Conservation (phyloP, 2,113 vertebrate genomes). For the Rhinopithecus roxellana region DNA sequence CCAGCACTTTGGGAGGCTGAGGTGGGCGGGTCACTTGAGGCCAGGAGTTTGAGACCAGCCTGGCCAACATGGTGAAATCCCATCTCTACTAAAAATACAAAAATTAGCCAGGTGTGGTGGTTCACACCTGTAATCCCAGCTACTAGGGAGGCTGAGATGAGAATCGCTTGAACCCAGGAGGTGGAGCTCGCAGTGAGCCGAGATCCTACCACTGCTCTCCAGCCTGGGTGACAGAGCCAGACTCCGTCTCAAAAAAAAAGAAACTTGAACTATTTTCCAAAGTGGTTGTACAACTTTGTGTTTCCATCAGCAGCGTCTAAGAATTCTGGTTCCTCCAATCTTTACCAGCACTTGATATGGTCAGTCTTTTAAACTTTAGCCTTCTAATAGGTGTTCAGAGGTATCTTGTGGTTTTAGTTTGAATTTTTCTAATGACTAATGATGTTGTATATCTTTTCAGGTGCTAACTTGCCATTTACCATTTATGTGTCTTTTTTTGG, state of each 20-base stretch:
- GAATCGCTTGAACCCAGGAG: too few species aligned
- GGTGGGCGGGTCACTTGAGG: too few species aligned
- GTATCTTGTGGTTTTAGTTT: background rate
- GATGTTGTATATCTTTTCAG: background rate
- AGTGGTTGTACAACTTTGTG: background rate
- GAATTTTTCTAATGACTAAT: background rate
- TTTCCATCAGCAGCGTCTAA: accelerated
- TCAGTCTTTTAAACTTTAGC: background rate
- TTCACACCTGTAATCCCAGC: too few species aligned
- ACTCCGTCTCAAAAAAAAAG: background rate
- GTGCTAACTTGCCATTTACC: background rate
- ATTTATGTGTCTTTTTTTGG: background rate
- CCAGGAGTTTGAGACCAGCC: too few species aligned
- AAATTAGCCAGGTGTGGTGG: too few species aligned
- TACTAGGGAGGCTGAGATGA: too few species aligned
- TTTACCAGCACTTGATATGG: background rate
- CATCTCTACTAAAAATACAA: too few species aligned
- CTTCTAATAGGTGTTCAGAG: background rate
- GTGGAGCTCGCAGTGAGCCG: too few species aligned
- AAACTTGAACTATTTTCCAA: background rate
- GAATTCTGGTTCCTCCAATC: background rate
- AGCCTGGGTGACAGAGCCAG: too few species aligned
- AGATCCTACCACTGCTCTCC: too few species aligned
- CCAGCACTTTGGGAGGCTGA: too few species aligned
- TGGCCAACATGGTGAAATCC: too few species aligned